Evolutionary conservation across 1,140 invertebrate genomes (phyloP), one percentile per base, ranked within the genome.

Genomic region (Eurosta solidaginis): DNA sequence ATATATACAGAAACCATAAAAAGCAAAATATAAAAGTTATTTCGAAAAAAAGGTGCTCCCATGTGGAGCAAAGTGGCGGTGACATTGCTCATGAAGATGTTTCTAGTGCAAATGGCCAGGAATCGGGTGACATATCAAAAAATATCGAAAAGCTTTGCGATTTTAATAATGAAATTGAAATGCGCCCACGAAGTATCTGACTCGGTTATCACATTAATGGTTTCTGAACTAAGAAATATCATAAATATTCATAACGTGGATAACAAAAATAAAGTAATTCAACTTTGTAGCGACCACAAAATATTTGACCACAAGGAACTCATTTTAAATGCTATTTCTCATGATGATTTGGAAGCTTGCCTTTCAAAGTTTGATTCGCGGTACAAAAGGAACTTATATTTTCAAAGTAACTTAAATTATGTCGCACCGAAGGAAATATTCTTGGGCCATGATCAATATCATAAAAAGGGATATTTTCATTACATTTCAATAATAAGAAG

Each of bases 401-500:
- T 74, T 42, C 20, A 74, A 74, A 74, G 42, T 40, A 74, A 74
- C 22, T 9, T 40, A 5, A 1, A 74, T 74, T 76, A 29, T 42
- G 47, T 52, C 27, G 22, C 45, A 20, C 52, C 76, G 4, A 40
- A 44, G 59, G 29, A 77, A 63, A 77, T 77, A 59, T 22, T 44
- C 42, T 14, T 59, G 5, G 52, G 76, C 25, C n/a, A 40, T 22
- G 50, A 77, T 47, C 44, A 77, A 17, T 77, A 22, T 77, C 52
- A 77, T 45, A 59, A 63, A 44, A 59, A 7, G 17, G 40, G 47
- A 44, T 27, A 27, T 63, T 45, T 63, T 77, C 40, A 77, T 36
- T 77, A 77, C 40, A 22, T 77, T 22, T 44, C 76, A 25, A 42
- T 77, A 63, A n/a, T 59, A 63, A 52, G 59, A 63, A 63, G 50